Base-by-base conservation (phyloP, 2,113 vertebrate genomes). In the Carassius auratus region DNA sequence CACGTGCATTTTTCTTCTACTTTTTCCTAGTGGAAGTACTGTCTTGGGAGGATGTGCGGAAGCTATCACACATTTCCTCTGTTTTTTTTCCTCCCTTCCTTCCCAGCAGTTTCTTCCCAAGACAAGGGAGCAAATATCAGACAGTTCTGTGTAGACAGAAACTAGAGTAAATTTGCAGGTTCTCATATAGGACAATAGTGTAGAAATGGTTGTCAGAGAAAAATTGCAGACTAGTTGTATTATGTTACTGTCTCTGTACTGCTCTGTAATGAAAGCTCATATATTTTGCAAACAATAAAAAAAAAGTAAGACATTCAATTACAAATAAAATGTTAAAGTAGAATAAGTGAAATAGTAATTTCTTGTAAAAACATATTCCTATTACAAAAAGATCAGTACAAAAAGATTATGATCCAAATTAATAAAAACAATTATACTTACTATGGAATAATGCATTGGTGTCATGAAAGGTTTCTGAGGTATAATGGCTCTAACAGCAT, bases 1-100 rank as follows among this genome's bases (percentile, higher is more conserved):
- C 84, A 59, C 79, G 69, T 79, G 64, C 68, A 86, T 81, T 85
- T 73, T 78, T 84, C 66, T 85, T 33, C 45, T 64, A 59, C 69
- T 86, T 85, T 13, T 85, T 86, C 88, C 87, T 87, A 91, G 84
- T 90, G 88, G 91, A 93, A 92, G 89, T 84, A 90, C 86, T 86
- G 87, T 90, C 88, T 92, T 87, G 94, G 92, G 94, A 95, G 93
- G 94, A 94, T 94, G 90, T 92, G 91, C 48, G 89, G 93, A 94
- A 94, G 93, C 93, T 89, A 89, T 89, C 48, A 19, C 91, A 91
- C 84, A 86, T 91, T 93, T 93, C 92, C 91, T 86, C 85, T 91
- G 88, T 82, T 84, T 87, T 62, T 62, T 26, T 82, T 91, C 80
- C 79, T 83, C 81, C 52, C 77, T 83, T 87, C 87, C 89, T 81